These are phyloP conservation scores for Myrmophylax atrothorax DNA, from an alignment of 2,113 vertebrate genomes.

Conservation along the genomic window DNA sequence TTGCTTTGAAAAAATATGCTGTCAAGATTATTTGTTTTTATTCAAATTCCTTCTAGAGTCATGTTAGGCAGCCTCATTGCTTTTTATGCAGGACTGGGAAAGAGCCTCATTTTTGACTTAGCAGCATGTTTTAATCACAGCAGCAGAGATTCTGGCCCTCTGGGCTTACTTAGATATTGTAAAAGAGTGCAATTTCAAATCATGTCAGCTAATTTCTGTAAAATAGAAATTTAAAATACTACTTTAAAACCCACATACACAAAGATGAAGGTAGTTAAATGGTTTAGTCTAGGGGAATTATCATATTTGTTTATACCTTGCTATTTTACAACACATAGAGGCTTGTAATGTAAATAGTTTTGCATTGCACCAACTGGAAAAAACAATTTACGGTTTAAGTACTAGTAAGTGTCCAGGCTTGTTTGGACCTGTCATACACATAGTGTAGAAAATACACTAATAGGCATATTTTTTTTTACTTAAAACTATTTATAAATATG, in stretches of 20 bases:
- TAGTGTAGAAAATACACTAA: background rate
- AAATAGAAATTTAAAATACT: conserved; percentile 1
- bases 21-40: background rate
- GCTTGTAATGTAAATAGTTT: background rate
- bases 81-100: background rate
- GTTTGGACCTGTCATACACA: background rate
- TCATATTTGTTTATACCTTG: background rate
- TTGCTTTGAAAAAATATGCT: background rate
- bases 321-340: background rate
- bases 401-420: background rate
- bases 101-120: background rate
- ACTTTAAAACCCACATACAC: background rate
- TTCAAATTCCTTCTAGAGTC: background rate
- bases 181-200: conserved; percentile 10
- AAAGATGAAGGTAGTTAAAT: background rate
- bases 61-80: background rate
- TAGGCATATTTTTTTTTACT: background rate
- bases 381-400: background rate
- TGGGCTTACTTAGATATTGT: conserved; percentile 14
- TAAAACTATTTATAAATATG: background rate
- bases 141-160: background rate
- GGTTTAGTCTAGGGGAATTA: background rate
- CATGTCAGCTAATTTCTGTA: conserved; percentile 19
- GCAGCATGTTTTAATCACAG: conserved; percentile 9
- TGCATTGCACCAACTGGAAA: background rate